Base-by-base conservation (phyloP, 2,113 vertebrate species). In the Tamias sibiricus region DNA sequence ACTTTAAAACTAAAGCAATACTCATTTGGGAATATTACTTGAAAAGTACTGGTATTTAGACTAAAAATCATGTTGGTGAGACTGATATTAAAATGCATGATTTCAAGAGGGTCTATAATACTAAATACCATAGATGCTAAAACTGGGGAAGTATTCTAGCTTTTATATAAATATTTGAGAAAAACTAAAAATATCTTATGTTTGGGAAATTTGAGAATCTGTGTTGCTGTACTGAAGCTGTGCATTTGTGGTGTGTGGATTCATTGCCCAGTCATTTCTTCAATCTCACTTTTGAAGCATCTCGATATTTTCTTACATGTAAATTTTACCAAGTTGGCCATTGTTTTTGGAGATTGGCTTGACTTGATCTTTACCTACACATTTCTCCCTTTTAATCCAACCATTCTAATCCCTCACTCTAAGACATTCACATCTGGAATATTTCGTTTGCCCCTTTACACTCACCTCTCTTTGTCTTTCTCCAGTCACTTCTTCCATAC, bases 11-110 rank as follows among this genome's bases (percentile, higher is more conserved):
- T 69, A 74, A 90, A 88, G 37, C 6, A 88, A 83, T 64, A 1
- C 17, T 87, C 2, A 59, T 88, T 71, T 16, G 10, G 10, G 9
- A 71, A 19, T 59, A 86, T 95, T 82, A 90, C 64, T 76, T 90
- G 28, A 79, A 92, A 91, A 92, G 20, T 49, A 12, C 2, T 77
- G 4, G 0, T 64, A 74, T 69, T 88, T 79, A 66, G 1, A 59
- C 1, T 2, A 89, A 83, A 97, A 91, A 52, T 84, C 9, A 66
- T 64, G 5, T 59, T 83, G 64, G 54, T 28, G 10, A 42, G 93
- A 66, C 19, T 28, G 80, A 79, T 87, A 92, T 94, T 90, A 86
- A 96, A 94, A 69, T 37, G 19, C 3, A 80, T 62, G 66, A 68
- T 81, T 95, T 85, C 47, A 71, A 93, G 30, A 40, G 75, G 44